A percentile compares a stretch with the other conserved stretches of the same genome.
These are phyloP conservation scores for Macrobrachium nipponense DNA, from an alignment of 1,140 invertebrate species.

Conservation along the genomic window DNA sequence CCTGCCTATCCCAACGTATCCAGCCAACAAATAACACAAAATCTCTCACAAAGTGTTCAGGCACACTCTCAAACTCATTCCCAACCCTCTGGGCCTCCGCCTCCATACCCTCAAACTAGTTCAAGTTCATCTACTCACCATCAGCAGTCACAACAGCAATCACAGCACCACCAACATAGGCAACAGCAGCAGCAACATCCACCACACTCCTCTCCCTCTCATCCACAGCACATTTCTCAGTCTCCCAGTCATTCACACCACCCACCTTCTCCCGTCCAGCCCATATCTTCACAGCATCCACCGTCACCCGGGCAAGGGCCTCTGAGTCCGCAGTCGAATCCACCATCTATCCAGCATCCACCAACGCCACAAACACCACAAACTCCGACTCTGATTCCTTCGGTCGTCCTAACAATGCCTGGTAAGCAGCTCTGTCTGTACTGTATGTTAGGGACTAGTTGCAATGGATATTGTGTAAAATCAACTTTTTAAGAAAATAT, in stretches of 20 bases:
- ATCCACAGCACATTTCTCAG: constrained; percentile 19
- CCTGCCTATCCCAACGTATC: constrained; percentile 44
- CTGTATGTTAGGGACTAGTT: neutral
- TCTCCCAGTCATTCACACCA: constrained; percentile 44
- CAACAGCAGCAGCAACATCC: constrained; percentile 29
- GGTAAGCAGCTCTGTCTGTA: neutral
- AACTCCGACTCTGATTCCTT: constrained; percentile 44
- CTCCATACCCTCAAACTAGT: constrained; percentile 43
- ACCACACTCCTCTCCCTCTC: constrained; percentile 3
- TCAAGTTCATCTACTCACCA: constrained; percentile 39
- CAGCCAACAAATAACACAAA: constrained; percentile 29
- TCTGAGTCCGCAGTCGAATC: constrained; percentile 35
- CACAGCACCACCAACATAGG: constrained; percentile 24
- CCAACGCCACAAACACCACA: constrained; percentile 51
- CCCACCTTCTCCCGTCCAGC: constrained; percentile 52
- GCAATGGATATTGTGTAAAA: too few species aligned
- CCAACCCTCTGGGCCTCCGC: constrained; percentile 45
- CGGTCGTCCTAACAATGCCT: constrained; percentile 34
- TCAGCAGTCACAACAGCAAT: constrained; percentile 33
- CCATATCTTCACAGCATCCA: constrained; percentile 41
- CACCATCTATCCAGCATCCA: constrained; percentile 35
- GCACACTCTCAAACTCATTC: constrained; percentile 31
- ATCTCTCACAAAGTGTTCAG: constrained; percentile 33
- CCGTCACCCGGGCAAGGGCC: constrained; percentile 42
- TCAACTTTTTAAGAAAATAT: neutral